Base-by-base conservation (phyloP, 2,113 vertebrate genomes). In the Puma concolor region DNA sequence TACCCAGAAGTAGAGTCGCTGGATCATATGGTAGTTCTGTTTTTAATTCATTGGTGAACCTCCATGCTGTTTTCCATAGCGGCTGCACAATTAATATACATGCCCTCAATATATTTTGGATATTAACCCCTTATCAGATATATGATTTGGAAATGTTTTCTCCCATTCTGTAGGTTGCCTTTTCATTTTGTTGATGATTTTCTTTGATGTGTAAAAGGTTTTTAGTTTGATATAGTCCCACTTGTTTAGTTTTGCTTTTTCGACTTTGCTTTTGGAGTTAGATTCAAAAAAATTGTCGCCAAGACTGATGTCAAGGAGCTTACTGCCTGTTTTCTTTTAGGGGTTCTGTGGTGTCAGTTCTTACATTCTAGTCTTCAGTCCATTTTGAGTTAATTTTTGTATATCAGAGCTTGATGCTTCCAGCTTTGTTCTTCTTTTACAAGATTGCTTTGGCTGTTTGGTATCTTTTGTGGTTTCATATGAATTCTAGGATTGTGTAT, bases 141-240 rank as follows among this genome's bases (percentile, higher is more conserved):
- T 9, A 27, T 79, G 41, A 72, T 60, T 74, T 84, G n/a, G 23
- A 84, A 36, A 76, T 93, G 23, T 76, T 93, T 74, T 93, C 25
- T 84, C 16, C 67, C 38, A 15, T 38, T 85, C 31, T 23, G 52
- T 85, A 93, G 54, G 33, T 29, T 84, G 38, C 15, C 11, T 64
- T 92, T 92, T 92, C 67, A 19, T 74, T 84, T 92, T 50, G 33
- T 71, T 83, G 52, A 74, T 93, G 25, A 63, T 84, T 74, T 63
- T 17, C 23, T 84, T 63, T 74, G 52, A 33, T 74, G 11, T 50
- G 15, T 33, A 60, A 23, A 92, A 72, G 50, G 31, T 48, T 84
- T 48, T 74, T 48, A 36, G 2, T 93, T 74, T 88, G 69, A 57
- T 74, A 11, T 92, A 50, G 52, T 36, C 33, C 17, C 16, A 48